Conservation (phyloP, 2,888 invertebrate genomes). For the Disparrhopalites patrizii region DNA sequence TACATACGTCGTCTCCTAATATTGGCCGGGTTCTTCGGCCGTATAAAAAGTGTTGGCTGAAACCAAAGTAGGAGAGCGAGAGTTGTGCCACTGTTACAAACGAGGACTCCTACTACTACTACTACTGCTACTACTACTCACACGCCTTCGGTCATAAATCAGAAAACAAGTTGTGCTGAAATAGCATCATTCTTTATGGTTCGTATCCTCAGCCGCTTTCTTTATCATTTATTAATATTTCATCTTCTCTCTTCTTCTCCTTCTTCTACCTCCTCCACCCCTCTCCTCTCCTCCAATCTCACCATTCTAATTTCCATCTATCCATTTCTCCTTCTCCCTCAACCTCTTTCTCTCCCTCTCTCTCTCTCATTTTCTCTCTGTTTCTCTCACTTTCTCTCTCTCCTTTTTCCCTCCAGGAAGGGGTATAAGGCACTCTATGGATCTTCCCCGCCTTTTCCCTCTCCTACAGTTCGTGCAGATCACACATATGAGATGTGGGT, state of each 20-base stretch:
- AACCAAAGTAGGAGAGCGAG: no score
- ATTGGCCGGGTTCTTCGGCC: no score
- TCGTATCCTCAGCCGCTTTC: not conserved
- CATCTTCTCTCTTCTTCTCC: not conserved
- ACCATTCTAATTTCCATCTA: no score
- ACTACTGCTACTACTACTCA: no score
- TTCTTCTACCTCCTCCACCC: not conserved
- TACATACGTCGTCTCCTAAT: no score
- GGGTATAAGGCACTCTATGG: not conserved
- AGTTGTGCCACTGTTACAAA: no score
- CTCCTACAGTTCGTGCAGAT: no score
- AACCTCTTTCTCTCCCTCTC: not conserved
- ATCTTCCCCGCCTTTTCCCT: not conserved
- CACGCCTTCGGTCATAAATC: not conserved
- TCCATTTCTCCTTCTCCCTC: no score
- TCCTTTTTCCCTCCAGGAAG: not conserved
- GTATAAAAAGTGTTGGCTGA: no score
- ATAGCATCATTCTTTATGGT: not conserved
- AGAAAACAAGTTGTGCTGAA: constrained; percentile 3
- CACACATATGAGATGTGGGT: no score
- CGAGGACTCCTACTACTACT: no score
- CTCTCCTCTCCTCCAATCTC: not conserved
- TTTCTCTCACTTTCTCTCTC: not conserved
- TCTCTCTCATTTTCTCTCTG: no score
- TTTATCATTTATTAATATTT: constrained; percentile 1